A percentile compares a stretch with the other conserved stretches of the same genome.
These are phyloP conservation scores for Eulithis prunata DNA, from an alignment of 2,888 invertebrate genomes.

Conservation along the genomic window DNA sequence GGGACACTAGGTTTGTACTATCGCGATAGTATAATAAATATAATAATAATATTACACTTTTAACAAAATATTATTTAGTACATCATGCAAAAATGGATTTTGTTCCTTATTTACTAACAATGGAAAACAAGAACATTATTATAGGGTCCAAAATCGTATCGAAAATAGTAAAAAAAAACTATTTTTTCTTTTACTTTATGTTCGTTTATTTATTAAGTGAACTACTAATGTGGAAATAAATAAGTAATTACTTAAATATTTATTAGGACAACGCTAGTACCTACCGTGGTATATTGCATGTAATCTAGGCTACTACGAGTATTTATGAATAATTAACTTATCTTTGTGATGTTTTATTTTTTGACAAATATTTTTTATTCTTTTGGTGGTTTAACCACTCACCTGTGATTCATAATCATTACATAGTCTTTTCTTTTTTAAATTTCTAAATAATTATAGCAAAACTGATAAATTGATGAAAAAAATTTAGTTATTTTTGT, in stretches of 20 bases:
- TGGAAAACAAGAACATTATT: too few species aligned
- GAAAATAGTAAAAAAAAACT: not conserved
- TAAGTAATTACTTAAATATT: not conserved
- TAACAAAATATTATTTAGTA: too few species aligned
- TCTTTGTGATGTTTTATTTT: conserved; percentile 26
- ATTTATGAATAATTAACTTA: conserved; percentile 1
- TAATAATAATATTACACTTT: too few species aligned
- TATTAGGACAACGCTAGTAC: not conserved
- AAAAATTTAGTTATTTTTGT: not conserved
- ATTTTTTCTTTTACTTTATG: not conserved
- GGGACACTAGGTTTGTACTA: too few species aligned
- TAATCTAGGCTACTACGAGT: not conserved
- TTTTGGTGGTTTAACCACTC: conserved; percentile 28
- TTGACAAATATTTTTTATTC: conserved; percentile 20
- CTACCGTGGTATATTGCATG: not conserved
- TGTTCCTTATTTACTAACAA: too few species aligned
- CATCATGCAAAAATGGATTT: too few species aligned
- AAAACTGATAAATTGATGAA: not conserved
- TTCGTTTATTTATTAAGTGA: not conserved
- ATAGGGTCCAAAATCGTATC: not conserved
- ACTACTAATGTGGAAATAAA: not conserved
- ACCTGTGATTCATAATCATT: conserved; percentile 27
- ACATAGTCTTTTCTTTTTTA: too few species aligned
- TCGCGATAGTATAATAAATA: too few species aligned
- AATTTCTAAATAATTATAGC: conserved; percentile 1